Evolutionary conservation across 1,140 invertebrate genomes (phyloP), one percentile per base, ranked within the genome.

Genomic region (Subanguina moxae): DNA sequence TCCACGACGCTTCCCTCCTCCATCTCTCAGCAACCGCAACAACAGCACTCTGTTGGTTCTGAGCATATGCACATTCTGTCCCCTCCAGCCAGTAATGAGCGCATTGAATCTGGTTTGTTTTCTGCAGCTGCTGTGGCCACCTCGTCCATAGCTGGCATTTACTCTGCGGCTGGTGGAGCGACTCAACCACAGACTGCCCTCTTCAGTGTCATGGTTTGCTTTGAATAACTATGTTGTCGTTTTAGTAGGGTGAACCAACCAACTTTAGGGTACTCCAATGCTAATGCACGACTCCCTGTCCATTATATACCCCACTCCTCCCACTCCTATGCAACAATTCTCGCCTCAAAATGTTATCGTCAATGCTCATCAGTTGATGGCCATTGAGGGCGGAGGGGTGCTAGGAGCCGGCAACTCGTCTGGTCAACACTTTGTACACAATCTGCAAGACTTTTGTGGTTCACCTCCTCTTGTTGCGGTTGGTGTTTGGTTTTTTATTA

Each of bases 321-420:
- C 72, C 23, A 74, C 73, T 15, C 73, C 73, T 17, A 75, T 78
- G 71, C 73, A 74, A 42, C 73, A 74, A 28, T 74, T 78, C 45
- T 77, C 75, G 8, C 73, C 73, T 8, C 69, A 74, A 61, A 74
- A 74, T 67, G 71, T 70, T 19, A 46, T 70, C 19, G 32, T 70
- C 1, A 48, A 27, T 23, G 27, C 68, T 17, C 52, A 43, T 15
- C 46, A 66, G 57, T 15, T 61, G 19, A 61, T 30, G 28, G 58
- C 28, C 3, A 43, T 30, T 3, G 58, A 43, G 15, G n/a, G n/a
- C 11, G 32, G 32, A 38, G 32, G 32, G 11, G 32, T 38, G 32
- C 11, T 38, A 11, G 32, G 32, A 5, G 32, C 32, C 11, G 48
- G n/a, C n/a, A 52, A 19, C 23, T 21, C 48, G 3, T 52, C 48